Evolutionary conservation across 1,140 invertebrate species (phyloP), one percentile per base, ranked within the genome.

Genomic region (Drosophila pseudoananassae): DNA sequence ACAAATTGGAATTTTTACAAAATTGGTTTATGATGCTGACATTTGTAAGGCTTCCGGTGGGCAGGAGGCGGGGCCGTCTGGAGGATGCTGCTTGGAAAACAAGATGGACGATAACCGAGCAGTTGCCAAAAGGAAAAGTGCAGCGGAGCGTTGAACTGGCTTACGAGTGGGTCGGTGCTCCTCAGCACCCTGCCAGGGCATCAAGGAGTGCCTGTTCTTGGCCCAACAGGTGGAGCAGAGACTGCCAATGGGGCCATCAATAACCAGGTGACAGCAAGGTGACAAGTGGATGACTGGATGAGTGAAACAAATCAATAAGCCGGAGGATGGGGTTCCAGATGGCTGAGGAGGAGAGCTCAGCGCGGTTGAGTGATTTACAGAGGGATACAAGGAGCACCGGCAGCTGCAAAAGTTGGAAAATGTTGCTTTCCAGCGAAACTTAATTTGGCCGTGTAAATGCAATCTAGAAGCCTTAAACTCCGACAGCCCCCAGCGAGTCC

Each of bases 1-100:
- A 89, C 83, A 88, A 88, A 88, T 88, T 88, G 83, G 79, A 73
- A 88, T 89, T 88, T 83, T 77, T 65, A 76, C 79, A 79, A 88
- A 88, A 88, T 89, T 88, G 83, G 83, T 88, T 88, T 88, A 88
- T 88, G 84, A 88, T 88, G 76, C 64, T 66, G 63, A 79, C 65
- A 76, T 83, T 83, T 78, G 70, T 82, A 72, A 59, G 71, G 78
- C 74, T 58, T 59, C 68, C 38, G 46, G 40, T n/a, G 49, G 50
- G 50, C 45, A 43, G 33, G 15, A 15, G 38, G 8, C 12, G 3
- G 12, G 4, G 38, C 27, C 38, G 45, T 15, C 14, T 50, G 29
- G 36, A 29, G 29, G 46, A 47, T 43, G 51, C 54, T 72, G 56
- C 40, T 29, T 50, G 58, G 27, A 64, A 61, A 71, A 53, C 40